A percentile compares a stretch with the other conserved stretches of the same genome.
Conservation (phyloP, 2,113 vertebrate genomes). For the Oenanthe oenanthe region DNA sequence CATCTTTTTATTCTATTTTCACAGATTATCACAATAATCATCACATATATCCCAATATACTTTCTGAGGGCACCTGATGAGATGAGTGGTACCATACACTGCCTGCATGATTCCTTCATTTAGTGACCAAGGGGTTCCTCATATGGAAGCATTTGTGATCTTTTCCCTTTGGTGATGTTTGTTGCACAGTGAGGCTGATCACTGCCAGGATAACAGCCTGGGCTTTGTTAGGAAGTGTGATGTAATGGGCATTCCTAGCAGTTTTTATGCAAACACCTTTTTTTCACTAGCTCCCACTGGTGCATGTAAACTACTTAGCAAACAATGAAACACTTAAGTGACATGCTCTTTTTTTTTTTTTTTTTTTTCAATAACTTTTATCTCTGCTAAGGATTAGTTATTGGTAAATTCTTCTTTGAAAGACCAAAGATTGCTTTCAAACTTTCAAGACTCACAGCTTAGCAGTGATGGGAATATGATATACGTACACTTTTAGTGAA, state of each 20-base stretch:
- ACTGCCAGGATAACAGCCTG: neutral
- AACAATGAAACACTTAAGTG: neutral
- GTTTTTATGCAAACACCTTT: neutral
- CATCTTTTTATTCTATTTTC: neutral
- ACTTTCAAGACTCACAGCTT: neutral
- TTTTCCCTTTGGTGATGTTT: neutral
- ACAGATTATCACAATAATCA: neutral
- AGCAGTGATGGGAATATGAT: neutral
- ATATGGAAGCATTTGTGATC: neutral
- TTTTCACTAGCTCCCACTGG: neutral
- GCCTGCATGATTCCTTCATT: neutral
- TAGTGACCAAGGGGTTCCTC: neutral
- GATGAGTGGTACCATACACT: neutral
- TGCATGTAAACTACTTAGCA: neutral
- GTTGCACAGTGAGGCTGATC: neutral
- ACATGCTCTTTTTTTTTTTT: neutral
- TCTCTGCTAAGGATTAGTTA: neutral
- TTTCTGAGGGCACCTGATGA: neutral
- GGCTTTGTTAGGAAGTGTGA: neutral
- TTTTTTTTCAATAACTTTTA: neutral
- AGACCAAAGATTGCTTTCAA: neutral
- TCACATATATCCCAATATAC: accelerated
- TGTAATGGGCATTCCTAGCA: neutral
- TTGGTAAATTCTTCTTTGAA: neutral
- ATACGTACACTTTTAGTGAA: neutral